These are phyloP conservation scores for Cassiopea andromeda DNA, from an alignment of 30 jellyfish, hydroid and myxozoan species.

Conservation along the genomic window DNA sequence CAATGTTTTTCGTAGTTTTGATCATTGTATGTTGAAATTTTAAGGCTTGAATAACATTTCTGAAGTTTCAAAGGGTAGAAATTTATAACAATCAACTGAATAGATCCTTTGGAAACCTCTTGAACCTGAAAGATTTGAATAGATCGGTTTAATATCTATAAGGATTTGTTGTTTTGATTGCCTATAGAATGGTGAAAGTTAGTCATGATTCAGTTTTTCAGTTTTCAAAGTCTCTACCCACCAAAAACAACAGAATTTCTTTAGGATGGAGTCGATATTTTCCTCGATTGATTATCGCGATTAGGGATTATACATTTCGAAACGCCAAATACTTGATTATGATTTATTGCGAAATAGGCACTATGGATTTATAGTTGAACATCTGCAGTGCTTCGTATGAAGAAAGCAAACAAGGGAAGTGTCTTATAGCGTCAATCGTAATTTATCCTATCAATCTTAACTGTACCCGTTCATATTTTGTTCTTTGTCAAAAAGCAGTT, in stretches of 20 bases:
- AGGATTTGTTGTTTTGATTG: too few relatives aligned
- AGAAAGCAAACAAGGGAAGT: background rate
- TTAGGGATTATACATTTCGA: background rate
- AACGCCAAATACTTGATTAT: constrained; percentile 42
- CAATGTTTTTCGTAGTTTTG: background rate
- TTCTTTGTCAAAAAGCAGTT: background rate
- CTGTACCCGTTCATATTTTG: background rate
- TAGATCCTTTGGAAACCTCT: too few relatives aligned
- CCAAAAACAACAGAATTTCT: background rate
- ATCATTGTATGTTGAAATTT: background rate
- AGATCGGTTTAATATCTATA: too few relatives aligned
- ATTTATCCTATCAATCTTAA: background rate
- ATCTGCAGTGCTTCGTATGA: constrained; percentile 3
- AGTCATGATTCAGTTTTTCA: too few relatives aligned
- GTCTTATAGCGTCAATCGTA: background rate
- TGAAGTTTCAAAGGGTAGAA: background rate
- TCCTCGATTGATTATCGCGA: background rate
- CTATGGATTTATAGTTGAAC: background rate
- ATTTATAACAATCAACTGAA: too few relatives aligned
- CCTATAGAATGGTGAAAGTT: too few relatives aligned
- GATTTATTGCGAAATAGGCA: constrained; percentile 1
- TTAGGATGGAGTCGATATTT: background rate
- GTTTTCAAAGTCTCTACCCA: background rate
- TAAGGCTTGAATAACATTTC: background rate
- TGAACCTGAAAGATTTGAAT: too few relatives aligned